Evolutionary conservation across 2,113 vertebrate species (phyloP).

Genomic region (Mus pahari): DNA sequence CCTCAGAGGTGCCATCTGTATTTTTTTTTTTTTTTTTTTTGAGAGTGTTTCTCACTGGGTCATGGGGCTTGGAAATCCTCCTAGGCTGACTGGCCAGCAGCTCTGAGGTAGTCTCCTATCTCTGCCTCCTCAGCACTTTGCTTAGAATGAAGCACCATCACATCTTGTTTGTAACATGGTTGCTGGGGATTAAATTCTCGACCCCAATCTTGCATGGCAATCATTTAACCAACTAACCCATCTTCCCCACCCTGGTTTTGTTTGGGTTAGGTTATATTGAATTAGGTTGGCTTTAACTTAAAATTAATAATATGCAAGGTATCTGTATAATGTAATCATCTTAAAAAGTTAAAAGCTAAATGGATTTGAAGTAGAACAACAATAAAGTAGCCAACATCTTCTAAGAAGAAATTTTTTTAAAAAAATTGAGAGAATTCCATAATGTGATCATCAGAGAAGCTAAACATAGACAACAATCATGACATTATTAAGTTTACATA

Average conservation of each 20-base stretch:
- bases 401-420: background rate
- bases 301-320: background rate
- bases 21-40: background rate
- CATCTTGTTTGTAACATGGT: background rate
- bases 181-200: background rate
- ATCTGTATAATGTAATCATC: background rate
- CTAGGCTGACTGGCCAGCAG: background rate
- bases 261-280: background rate
- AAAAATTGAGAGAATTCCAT: background rate
- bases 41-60: background rate
- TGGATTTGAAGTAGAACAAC: background rate
- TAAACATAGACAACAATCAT: background rate
- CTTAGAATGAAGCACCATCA: background rate
- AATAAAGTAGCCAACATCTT: background rate
- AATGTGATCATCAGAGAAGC: background rate
- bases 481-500: background rate
- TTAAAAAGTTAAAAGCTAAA: background rate
- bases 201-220: background rate
- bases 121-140: too few relatives aligned
- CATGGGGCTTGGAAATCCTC: background rate
- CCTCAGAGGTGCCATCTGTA: background rate
- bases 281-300: background rate
- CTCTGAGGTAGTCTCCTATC: background rate
- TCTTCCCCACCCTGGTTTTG: background rate
- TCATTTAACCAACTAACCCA: background rate